These are phyloP conservation scores for Cylas formicarius DNA, from an alignment of 1,140 invertebrate genomes.

Conservation along the genomic window DNA sequence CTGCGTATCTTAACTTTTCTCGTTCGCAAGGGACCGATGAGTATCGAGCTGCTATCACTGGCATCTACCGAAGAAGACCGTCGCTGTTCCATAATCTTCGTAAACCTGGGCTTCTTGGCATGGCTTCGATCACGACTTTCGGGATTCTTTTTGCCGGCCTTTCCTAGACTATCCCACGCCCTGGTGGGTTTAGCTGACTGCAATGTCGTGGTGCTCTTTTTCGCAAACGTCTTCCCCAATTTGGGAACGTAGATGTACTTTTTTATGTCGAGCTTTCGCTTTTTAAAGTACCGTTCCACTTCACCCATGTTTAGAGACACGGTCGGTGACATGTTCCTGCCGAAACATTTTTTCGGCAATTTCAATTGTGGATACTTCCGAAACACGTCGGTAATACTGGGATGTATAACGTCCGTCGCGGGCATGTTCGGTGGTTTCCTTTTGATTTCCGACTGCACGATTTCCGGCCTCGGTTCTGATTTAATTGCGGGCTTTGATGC, in stretches of 20 bases:
- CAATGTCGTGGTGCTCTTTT: slow-evolving; percentile 11
- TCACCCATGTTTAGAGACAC: slow-evolving; percentile 18
- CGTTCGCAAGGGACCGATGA: neutral
- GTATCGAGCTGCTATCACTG: neutral
- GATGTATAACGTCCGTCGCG: too few species aligned
- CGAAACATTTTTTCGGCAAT: slow-evolving; percentile 19
- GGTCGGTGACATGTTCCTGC: slow-evolving; percentile 11
- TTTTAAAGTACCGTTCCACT: slow-evolving; percentile 18
- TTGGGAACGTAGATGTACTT: slow-evolving; percentile 12
- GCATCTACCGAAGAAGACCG: neutral
- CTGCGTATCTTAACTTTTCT: neutral
- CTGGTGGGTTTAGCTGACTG: slow-evolving; percentile 2
- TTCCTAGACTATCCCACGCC: slow-evolving; percentile 10
- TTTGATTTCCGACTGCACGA: too few species aligned
- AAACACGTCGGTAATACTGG: slow-evolving; percentile 14
- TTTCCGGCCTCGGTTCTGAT: too few species aligned
- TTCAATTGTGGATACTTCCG: slow-evolving; percentile 14
- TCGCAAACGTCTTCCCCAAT: slow-evolving; percentile 1
- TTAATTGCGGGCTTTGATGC: too few species aligned
- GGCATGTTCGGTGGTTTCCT: too few species aligned
- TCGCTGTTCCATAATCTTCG: neutral
- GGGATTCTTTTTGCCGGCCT: slow-evolving; percentile 9
- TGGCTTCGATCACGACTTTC: neutral
- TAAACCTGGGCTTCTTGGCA: neutral
- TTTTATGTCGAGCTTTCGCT: slow-evolving; percentile 15